Evolutionary conservation across 2,888 invertebrate genomes (phyloP), one percentile per base, ranked within the genome.

Genomic region (Thelaira solivaga): DNA sequence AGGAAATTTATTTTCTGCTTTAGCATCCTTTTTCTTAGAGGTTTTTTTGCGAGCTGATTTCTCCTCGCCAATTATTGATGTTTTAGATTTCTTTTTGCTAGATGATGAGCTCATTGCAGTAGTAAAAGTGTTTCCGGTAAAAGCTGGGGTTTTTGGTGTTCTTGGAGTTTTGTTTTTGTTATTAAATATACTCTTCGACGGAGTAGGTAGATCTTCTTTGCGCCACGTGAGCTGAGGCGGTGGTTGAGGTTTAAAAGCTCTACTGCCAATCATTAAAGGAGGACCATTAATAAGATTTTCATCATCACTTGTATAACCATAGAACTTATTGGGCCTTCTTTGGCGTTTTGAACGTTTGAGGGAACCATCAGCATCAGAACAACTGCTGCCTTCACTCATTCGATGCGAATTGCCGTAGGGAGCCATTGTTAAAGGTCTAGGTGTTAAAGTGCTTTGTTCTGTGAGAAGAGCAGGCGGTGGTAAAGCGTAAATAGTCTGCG

Each of bases 231-330:
- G 86, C 82, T 92, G 91, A 0, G 93, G 93, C 2, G 92, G 91
- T 59, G 91, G 91, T 81, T 91, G 92, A 1, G 93, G 92, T 80
- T 90, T 90, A 6, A 89, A 89, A 1, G 86, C 82, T 13, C 87
- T 83, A 77, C 85, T 83, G 1, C 88, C 82, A 85, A 90, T 81
- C 84, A 85, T 82, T 51, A 86, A 62, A 5, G 88, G 81, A 80
- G 89, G 83, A 5, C 86, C 82, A 16, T 65, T 65, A 1, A 62
- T 61, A 74, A 90, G 92, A 13, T 91, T 90, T 80, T 96, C 96
- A 83, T 96, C 96, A 82, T 95, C 96, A 86, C 95, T 95, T 0
- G 95, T 94, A 86, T 96, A 96, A 0, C 96, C 96, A 85, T 96
- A 96, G 86, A 96, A 96, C 85, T 93, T 94, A 84, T 96, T 96